Evolutionary conservation across 2,888 invertebrate genomes (phyloP), one percentile per base, ranked within the genome.

Genomic region (Drosophila setosimentum): DNA sequence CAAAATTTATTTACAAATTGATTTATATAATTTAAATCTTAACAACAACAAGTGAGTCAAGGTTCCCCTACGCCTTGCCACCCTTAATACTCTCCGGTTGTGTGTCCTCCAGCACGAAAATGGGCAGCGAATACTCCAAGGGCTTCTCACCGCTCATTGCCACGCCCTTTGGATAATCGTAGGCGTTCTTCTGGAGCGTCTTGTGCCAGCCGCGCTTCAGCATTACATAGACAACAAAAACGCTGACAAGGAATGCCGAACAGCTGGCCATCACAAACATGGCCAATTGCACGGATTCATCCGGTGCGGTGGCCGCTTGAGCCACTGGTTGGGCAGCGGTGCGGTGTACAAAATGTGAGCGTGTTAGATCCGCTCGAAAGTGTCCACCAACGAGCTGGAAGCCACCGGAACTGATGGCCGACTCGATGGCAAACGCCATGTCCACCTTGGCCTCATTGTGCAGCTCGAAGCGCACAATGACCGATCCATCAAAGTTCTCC

Each of bases 221-320:
- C 94, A 96, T 95, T 3, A 97, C 94, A 18, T 97, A 94, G 5
- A 97, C 95, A 33, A 96, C 95, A 27, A 97, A 94, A 27, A 96
- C 95, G 91, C 96, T 96, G 91, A 97, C 96, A 66, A 97, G 94
- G 89, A 97, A 97, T 0, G 97, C 96, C 6, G 97, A 96, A 10
- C 96, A 96, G 1, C 96, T 96, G 30, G 96, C 96, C 61, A 97
- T 94, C 21, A 97, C 96, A 82, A 97, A 95, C 27, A 97, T 94
- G 49, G 96, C 96, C 16, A 96, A 95, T 91, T 97, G 97, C 89
- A 97, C 96, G 37, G 93, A 92, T 32, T 91, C 92, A 55, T 93
- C 92, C 1, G 96, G 78, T 2, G 92, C 82, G 2, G 88, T 88
- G n/a, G 89, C 84, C 1, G 91, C 90, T 58, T 92, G 90, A 0